A percentile compares a stretch with the other conserved stretches of the same genome.
phyloP scores from a whole-genome alignment of 2,797 vertebrate genomes.

The Astyanax mexicanus region DNA sequence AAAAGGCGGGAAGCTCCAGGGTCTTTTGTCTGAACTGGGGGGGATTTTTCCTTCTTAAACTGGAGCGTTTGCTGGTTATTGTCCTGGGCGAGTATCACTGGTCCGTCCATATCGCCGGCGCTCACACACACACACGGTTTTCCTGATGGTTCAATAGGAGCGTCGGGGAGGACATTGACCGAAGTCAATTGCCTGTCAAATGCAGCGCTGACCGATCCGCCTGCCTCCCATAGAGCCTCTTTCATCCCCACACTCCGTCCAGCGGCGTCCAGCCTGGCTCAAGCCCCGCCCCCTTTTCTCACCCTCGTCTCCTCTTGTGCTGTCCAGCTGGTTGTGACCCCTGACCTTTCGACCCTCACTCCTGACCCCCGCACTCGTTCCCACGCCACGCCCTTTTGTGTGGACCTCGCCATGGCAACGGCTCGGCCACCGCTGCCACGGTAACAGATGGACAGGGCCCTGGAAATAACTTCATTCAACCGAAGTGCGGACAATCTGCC shows the following conservation, averaged over 20 bases:
- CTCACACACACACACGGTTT: slow-evolving; percentile 45
- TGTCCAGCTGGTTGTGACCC: slow-evolving; percentile 84
- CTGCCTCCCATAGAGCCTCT: slow-evolving; percentile 61
- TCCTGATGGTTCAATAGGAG: slow-evolving; percentile 59
- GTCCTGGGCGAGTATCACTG: slow-evolving; percentile 65
- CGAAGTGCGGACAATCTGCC: slow-evolving; percentile 71
- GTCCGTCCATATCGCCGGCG: slow-evolving; percentile 67
- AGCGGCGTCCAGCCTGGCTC: slow-evolving; percentile 70
- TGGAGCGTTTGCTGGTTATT: slow-evolving; percentile 60
- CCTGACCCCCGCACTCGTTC: slow-evolving; percentile 83
- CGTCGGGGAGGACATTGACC: slow-evolving; percentile 71
- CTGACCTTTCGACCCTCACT: slow-evolving; percentile 76
- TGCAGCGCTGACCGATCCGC: slow-evolving; percentile 69
- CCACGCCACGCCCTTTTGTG: slow-evolving; percentile 87
- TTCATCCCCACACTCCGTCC: slow-evolving; percentile 64
- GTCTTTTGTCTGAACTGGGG: slow-evolving; percentile 46
- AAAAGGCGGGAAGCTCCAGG: not conserved
- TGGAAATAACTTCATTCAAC: slow-evolving; percentile 83
- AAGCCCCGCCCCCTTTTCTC: slow-evolving; percentile 78
- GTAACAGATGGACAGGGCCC: slow-evolving; percentile 83
- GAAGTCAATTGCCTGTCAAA: slow-evolving; percentile 81
- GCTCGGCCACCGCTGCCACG: slow-evolving; percentile 79
- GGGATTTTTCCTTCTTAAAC: slow-evolving; percentile 46
- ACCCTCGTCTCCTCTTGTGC: slow-evolving; percentile 79
- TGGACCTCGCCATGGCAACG: slow-evolving; percentile 79